Conservation (phyloP, 2,113 vertebrate genomes). For the Perca fluviatilis region DNA sequence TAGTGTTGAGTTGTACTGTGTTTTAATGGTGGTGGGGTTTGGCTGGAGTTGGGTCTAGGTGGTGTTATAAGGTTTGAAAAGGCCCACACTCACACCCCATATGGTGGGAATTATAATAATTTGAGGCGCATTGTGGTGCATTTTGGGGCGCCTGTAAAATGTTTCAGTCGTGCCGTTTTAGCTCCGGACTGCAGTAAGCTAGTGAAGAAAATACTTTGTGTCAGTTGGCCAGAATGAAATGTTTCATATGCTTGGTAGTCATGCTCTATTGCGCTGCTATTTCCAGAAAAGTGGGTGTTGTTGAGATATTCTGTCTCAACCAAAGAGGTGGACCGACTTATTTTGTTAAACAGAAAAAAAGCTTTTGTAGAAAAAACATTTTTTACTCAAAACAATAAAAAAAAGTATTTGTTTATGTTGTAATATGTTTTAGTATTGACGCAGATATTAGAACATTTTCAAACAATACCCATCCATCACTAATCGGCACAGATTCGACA, state of each 20-base stretch:
- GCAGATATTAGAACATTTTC: background rate
- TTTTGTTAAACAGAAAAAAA: background rate
- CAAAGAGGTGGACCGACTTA: background rate
- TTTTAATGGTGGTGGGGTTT: conserved; percentile 71
- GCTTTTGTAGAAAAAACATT: background rate
- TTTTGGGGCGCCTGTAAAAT: conserved; percentile 60
- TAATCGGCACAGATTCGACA: conserved; percentile 3
- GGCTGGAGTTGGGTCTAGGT: conserved; percentile 48
- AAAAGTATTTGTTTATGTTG: background rate
- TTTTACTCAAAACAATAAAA: background rate
- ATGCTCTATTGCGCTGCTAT: conserved; percentile 46
- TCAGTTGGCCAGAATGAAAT: conserved; percentile 41
- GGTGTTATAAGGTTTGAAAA: conserved; percentile 57
- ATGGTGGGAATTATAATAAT: conserved; percentile 80
- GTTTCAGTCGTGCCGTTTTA: conserved; percentile 45
- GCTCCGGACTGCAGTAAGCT: conserved; percentile 24
- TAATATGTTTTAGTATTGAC: background rate
- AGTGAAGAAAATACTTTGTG: conserved; percentile 45
- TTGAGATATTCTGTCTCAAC: background rate
- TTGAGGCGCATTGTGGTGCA: conserved; percentile 70
- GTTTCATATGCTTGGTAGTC: conserved; percentile 51
- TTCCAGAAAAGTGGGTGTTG: conserved; percentile 25
- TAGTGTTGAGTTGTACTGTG: conserved; percentile 57
- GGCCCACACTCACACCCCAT: conserved; percentile 68
- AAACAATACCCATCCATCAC: background rate